Percentiles rank a stretch among this genome's conserved stretches.
Evolutionary conservation across 2,113 vertebrate genomes (phyloP).

Genomic region (Ceratotherium simum): DNA sequence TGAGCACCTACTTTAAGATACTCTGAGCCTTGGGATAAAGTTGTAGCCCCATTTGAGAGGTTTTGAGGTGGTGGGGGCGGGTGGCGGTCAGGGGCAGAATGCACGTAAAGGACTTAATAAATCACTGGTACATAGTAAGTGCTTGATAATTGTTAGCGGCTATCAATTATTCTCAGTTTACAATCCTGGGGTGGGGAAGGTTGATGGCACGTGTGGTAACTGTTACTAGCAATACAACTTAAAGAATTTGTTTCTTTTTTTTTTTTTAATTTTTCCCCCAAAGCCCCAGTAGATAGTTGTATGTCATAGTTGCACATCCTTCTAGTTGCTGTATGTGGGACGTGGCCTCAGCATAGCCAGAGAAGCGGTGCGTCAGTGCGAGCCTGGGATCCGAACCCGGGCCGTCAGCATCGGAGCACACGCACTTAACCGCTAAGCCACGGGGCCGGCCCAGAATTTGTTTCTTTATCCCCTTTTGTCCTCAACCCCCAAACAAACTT

Average conservation of each 20-base stretch:
- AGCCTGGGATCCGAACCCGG: too few relatives aligned
- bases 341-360: too few relatives aligned
- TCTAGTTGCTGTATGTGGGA: too few relatives aligned
- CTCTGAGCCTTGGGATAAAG: background rate
- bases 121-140: background rate
- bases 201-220: background rate
- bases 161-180: background rate
- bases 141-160: background rate
- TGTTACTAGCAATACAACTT: background rate
- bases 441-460: too few relatives aligned
- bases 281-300: too few relatives aligned
- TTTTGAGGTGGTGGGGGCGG: background rate
- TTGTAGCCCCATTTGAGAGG: background rate
- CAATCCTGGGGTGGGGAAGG: background rate
- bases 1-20: background rate
- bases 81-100: background rate
- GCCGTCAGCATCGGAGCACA: too few relatives aligned
- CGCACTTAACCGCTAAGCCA: too few relatives aligned
- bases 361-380: too few relatives aligned
- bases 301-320: too few relatives aligned
- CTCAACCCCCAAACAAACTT: background rate
- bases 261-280: too few relatives aligned
- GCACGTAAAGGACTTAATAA: background rate
- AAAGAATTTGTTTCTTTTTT: background rate
- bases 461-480: background rate